Evolutionary conservation across 2,113 vertebrate genomes (phyloP).

Genomic region (Cervus canadensis): DNA sequence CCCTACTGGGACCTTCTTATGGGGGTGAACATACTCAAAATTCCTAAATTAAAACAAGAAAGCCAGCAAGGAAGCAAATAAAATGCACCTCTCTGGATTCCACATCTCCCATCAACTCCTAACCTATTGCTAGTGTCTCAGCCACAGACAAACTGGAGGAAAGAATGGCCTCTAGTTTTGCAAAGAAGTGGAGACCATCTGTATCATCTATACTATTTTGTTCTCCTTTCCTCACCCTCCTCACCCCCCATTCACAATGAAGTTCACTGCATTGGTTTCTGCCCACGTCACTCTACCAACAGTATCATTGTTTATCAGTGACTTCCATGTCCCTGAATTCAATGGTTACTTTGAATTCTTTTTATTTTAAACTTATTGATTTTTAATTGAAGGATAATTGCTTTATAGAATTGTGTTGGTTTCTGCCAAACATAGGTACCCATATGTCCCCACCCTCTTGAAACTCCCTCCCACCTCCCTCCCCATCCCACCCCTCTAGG

Average conservation of each 20-base stretch:
- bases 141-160: neutral
- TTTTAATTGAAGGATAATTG: neutral
- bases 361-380: neutral
- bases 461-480: neutral
- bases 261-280: accelerated
- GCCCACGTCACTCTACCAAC: neutral
- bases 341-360: neutral
- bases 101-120: neutral
- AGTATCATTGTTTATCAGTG: neutral
- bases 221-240: neutral
- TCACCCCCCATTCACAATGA: neutral
- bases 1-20: neutral
- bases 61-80: neutral
- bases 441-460: neutral
- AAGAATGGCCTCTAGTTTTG: too few relatives aligned
- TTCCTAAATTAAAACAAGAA: neutral
- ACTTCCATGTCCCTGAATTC: neutral
- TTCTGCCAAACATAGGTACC: neutral
- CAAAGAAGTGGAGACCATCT: neutral
- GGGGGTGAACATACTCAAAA: neutral
- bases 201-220: accelerated
- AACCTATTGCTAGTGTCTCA: neutral
- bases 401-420: neutral
- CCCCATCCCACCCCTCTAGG: neutral
- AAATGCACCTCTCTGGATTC: neutral